Evolutionary conservation across 2,888 invertebrate genomes (phyloP), one percentile per base, ranked within the genome.

Genomic region (Amphipoea oculea): DNA sequence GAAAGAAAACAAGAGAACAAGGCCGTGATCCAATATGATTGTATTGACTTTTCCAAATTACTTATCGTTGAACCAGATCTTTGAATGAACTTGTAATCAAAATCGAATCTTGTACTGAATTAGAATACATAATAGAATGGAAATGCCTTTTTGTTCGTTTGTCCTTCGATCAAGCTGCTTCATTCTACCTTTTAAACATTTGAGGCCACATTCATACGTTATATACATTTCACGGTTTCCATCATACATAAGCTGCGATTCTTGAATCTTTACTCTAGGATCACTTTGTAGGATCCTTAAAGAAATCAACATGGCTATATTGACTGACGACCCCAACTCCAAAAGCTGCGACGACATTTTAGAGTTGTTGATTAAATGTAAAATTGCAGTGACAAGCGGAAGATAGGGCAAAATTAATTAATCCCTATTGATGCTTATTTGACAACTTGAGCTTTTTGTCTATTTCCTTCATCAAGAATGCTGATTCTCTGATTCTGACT

Each of bases 1-100:
- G 76, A 83, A 82, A 85, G 80, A 86, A 86, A 89, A 87, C 79
- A 86, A 80, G 78, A 82, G 79, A 80, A 83, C 79, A 80, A 86
- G 74, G 78, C 69, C 75, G 74, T 82, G 81, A 81, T 82, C 85
- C 81, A 88, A 85, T 85, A 85, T 83, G 77, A 85, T 82, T 79
- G 88, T 86, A 89, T 86, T 88, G 89, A 80, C 82, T 86, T 89
- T 85, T 88, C 73, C 76, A 85, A 89, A 89, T 86, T 81, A 83
- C 81, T 86, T 88, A 85, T 89, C 88, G 54, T 68, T 88, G 82
- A 89, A 85, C 86, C 73, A 89, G 72, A 88, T 88, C 88, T 87
- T 60, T 71, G 79, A 84, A 87, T 83, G 80, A 87, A 88, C 79
- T 86, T 88, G 80, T 86, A 78, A 88, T 89, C 89, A 86, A 89